These are phyloP conservation scores for Balaeniceps rex DNA, from an alignment of 2,113 vertebrate species.

Conservation along the genomic window DNA sequence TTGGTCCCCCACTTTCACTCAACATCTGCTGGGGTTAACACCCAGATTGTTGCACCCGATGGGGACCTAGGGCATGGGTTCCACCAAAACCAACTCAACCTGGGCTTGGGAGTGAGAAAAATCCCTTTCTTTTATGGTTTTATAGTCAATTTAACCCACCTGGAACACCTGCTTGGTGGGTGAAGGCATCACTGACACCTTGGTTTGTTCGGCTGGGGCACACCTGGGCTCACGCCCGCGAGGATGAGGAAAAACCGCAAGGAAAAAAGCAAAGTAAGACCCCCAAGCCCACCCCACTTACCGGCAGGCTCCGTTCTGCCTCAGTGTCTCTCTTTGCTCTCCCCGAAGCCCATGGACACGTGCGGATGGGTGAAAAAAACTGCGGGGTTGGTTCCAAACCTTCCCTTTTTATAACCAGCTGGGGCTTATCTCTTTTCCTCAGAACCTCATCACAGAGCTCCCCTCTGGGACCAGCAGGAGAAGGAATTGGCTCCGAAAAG, in stretches of 20 bases:
- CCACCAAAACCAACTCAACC: rapidly evolving
- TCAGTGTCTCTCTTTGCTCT: not conserved
- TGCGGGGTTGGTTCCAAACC: not conserved
- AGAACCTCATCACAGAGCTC: not conserved
- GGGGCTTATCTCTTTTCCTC: not conserved
- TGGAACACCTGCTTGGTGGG: no score
- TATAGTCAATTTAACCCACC: not conserved
- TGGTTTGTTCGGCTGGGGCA: no score
- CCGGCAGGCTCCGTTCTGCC: not conserved
- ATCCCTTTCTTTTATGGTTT: not conserved
- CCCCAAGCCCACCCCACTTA: not conserved
- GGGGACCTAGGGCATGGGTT: rapidly evolving
- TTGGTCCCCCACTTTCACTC: not conserved
- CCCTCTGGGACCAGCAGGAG: not conserved
- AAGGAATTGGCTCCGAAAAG: not conserved
- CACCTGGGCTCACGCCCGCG: rapidly evolving
- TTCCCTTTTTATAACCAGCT: not conserved
- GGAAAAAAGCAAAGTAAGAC: not conserved
- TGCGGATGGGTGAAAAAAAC: not conserved
- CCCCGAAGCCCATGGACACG: not conserved
- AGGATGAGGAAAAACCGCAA: rapidly evolving
- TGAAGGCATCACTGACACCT: not conserved
- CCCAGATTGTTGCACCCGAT: rapidly evolving
- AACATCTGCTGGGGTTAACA: not conserved
- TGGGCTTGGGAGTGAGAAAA: not conserved